phyloP scores from a whole-genome alignment of 2,113 vertebrate species.

The Rhynchopsitta pachyrhyncha region DNA sequence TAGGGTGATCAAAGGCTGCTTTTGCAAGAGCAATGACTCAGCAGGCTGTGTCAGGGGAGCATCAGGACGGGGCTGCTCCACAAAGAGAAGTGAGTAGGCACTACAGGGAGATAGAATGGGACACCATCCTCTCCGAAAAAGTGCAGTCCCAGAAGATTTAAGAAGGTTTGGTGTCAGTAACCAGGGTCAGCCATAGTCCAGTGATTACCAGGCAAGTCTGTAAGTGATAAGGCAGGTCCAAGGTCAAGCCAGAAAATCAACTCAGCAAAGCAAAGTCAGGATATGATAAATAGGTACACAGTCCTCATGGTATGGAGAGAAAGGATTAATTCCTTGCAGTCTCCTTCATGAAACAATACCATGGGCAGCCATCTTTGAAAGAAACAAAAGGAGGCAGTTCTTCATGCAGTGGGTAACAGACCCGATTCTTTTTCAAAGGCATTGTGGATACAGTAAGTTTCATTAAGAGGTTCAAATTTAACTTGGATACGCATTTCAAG shows the following conservation, averaged over 20 bases:
- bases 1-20: background rate
- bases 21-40: background rate
- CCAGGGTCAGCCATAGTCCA: background rate
- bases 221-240: background rate
- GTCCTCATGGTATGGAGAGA: background rate
- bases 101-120: background rate
- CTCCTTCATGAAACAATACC: background rate
- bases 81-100: background rate
- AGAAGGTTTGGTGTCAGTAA: background rate
- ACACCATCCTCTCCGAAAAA: background rate
- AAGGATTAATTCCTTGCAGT: background rate
- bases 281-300: background rate
- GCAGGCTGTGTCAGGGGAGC: background rate
- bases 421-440: background rate
- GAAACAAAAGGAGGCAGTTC: background rate
- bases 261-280: background rate
- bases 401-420: background rate
- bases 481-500: background rate
- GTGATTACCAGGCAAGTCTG: background rate
- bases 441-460: background rate
- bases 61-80: background rate
- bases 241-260: background rate
- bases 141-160: background rate
- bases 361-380: background rate
- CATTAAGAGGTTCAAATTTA: background rate